Evolutionary conservation across 2,888 invertebrate species (phyloP), one percentile per base, ranked within the genome.

Genomic region (Seira ritae): DNA sequence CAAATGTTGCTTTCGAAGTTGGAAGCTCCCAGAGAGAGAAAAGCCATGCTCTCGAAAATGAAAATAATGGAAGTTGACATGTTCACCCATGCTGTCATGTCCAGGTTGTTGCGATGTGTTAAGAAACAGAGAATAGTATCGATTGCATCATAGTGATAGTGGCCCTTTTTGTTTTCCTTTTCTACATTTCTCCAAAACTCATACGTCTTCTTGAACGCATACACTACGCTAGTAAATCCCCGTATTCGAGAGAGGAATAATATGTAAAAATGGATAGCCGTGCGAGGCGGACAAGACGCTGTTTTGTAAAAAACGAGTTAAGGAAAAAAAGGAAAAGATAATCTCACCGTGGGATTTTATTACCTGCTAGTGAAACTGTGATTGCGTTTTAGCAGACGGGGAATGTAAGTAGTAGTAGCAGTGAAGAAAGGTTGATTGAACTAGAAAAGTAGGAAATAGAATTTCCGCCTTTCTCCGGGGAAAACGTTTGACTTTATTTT

Each of bases 291-390:
- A n/a, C n/a, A n/a, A n/a, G n/a, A n/a, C n/a, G n/a, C n/a, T 46
- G 20, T 46, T 46, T 12, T 68, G 31, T 15, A 23, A 70, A 31
- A 15, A 60, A 60, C 22, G 8, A 66, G 23, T n/a, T 8, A n/a
- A 3, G 23, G 23, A 55, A 23, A 22, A 17, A 17, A 23, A 62
- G 62, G 20, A n/a, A n/a, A 72, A 66, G 79, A 79, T 79, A 79
- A 79, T 79, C 72, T 79, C 72, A 79, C 79, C 72, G 79, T 79
- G 79, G 79, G 79, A 79, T 79, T 79, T 79, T 79, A 79, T 79
- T 78, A 70, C 77, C 31, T 70, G 78, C 70, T 65, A 65, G 23
- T 66, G 79, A 78, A 78, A 78, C 79, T 79, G 79, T 79, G 79
- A 79, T 79, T 79, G 79, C 72, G 67, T 79, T 79, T 78, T 78